Percentiles rank a stretch among this genome's conserved stretches.
These are phyloP conservation scores for Psittacula derbiana DNA, from an alignment of 2,797 vertebrate species.

Conservation along the genomic window DNA sequence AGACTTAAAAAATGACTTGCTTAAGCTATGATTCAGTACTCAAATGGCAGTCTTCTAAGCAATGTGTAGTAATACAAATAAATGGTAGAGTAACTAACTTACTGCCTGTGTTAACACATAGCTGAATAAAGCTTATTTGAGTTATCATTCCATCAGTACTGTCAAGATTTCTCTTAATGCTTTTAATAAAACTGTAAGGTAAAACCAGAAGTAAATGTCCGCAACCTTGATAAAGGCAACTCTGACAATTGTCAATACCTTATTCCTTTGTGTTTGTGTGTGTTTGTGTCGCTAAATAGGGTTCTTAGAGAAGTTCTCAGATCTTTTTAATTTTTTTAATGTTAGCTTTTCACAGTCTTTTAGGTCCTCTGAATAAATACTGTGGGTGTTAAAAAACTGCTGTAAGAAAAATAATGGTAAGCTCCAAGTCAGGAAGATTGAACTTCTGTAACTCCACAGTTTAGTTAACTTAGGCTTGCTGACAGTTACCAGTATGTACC, in stretches of 20 bases:
- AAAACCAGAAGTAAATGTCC: not conserved
- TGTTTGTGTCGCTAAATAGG: not conserved
- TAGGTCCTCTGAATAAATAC: not conserved
- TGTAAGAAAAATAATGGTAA: not conserved
- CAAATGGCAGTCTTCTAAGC: not conserved
- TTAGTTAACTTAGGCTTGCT: not conserved
- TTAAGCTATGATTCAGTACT: not conserved
- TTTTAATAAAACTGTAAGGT: not conserved
- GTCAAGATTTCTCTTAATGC: not conserved
- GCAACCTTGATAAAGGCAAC: not conserved
- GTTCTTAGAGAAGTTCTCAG: not conserved
- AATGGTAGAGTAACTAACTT: not conserved
- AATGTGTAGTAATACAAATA: not conserved
- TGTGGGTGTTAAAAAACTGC: not conserved
- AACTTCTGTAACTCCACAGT: not conserved
- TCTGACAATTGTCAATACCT: not conserved
- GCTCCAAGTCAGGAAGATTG: not conserved
- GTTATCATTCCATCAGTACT: not conserved
- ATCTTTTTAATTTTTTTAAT: not conserved
- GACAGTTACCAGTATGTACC: not conserved
- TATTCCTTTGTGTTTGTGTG: not conserved
- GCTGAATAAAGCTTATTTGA: not conserved
- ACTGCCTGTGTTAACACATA: not conserved
- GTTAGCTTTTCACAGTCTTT: rapidly evolving
- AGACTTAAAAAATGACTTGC: not conserved